Evolutionary conservation across 2,113 vertebrate genomes (phyloP), one percentile per base, ranked within the genome.

Genomic region (Chamaetylas fuelleborni): DNA sequence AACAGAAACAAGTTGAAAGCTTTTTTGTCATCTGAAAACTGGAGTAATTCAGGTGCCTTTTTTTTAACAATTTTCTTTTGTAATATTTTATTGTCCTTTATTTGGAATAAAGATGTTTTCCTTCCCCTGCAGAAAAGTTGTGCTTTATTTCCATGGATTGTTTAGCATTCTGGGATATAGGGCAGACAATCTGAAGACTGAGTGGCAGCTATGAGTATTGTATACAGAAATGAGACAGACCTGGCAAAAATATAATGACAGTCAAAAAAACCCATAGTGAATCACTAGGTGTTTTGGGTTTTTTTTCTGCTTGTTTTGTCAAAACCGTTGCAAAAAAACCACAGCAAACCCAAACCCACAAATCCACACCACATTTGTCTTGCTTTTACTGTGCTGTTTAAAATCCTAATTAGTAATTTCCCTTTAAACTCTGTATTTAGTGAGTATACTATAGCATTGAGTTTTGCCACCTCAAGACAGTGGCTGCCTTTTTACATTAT

Each of bases 201-300:
- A 2, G 5, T 71, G 25, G 9, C 40, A 79, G 45, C 36, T 69
- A n/a, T 14, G 15, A 53, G 14, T 60, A 79, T 76, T 64, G 24
- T 69, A 8, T 31, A 60, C 4, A 65, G n/a, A 47, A 24, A 26
- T 54, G 9, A 56, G 20, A 81, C 19, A 31, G 8, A 72, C 25
- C 2, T 38, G 17, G 31, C 12, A 92, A 81, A 81, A 83, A 57
- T 33, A 8, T 62, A 29, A 12, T 43, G 13, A 23, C 60, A 76
- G 50, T 12, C 4, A 20, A 62, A 71, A 70, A 6, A 2, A 0
- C 1, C 8, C 3, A 12, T 26, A 23, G 6, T 11, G 5, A 53
- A 38, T 45, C 34, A 22, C 11, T 40, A 28, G 9, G 6, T 23
- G 9, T 57, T 79, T 50, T 12, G 6, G 10, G 6, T 0, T 3